Evolutionary conservation across 1,140 invertebrate genomes (phyloP), one percentile per base, ranked within the genome.

Genomic region (Drosophila bipectinata): DNA sequence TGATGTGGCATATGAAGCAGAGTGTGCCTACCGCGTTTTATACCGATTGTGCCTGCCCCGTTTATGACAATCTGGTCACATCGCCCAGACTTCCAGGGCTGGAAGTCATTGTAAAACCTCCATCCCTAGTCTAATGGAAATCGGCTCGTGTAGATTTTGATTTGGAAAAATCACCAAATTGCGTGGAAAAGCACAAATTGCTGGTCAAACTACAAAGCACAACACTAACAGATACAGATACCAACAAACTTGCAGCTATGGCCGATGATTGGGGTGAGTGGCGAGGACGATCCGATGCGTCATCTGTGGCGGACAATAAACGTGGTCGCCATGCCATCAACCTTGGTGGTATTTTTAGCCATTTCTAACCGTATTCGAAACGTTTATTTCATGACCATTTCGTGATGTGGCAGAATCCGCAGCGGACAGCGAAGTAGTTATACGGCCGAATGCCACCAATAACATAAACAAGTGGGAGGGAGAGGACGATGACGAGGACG

Each of bases 401-500:
- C 44, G 12, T 57, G 44, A 39, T 37, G 41, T 64, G 41, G 30
- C 63, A 91, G 90, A 91, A 77, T 80, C 84, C 62, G 80, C 82
- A 52, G 90, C 88, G 51, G 87, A 91, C 56, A 79, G 76, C 37
- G 88, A 91, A 58, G 72, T 91, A 12, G 75, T 91, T 26, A 83
- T 91, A 64, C 75, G 51, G 12, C 90, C 90, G 9, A 91, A 78
- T 67, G 68, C 67, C 47, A 51, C 75, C 37, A 74, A 62, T 53
- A 79, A 78, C 58, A 72, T 90, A 57, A 96, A 96, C 92, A 97
- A 96, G 94, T 97, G 96, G 96, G 96, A 96, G 92, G 97, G 96
- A 56, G 96, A 98, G 91, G 97, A 98, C 91, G 96, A 97, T 79
- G 96, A 96, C 63, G 96, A 97, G 59, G 95, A 96, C 68, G 95